Conservation (phyloP, 2,113 vertebrate species). For the Tympanuchus pallidicinctus region DNA sequence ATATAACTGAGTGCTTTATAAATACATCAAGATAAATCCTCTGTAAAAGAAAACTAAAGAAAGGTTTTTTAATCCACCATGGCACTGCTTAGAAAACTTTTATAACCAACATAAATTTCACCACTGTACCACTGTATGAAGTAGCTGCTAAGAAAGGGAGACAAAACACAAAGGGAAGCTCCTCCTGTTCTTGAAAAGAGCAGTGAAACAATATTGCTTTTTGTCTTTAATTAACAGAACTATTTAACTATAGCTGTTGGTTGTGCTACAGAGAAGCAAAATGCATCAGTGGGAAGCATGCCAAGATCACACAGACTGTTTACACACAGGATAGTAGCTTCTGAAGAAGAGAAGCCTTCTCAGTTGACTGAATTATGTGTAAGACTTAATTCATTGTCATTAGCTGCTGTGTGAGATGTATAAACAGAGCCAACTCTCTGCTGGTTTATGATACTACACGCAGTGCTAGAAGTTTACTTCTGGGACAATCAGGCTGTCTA, state of each 20-base stretch:
- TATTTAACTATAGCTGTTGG: neutral
- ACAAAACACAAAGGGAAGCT: neutral
- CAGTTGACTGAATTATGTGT: neutral
- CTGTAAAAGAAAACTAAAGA: neutral
- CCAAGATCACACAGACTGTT: constrained; percentile 27
- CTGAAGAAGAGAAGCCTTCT: constrained; percentile 1
- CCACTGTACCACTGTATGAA: neutral
- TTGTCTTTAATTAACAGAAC: constrained; percentile 16
- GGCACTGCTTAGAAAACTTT: neutral
- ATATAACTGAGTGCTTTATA: neutral
- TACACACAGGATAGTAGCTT: neutral
- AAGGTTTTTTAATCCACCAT: neutral
- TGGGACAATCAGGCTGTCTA: neutral
- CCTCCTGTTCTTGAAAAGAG: neutral
- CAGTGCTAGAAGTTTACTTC: neutral
- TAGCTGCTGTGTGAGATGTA: neutral
- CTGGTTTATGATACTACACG: neutral
- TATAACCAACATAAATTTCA: neutral
- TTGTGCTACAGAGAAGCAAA: neutral
- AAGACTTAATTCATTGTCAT: constrained; percentile 12
- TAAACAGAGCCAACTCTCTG: neutral
- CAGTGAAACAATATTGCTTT: neutral
- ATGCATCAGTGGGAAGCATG: neutral
- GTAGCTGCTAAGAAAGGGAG: neutral
- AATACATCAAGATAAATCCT: neutral